Conservation (phyloP, 2,113 vertebrate species). For the Phrynosoma blainvillii region DNA sequence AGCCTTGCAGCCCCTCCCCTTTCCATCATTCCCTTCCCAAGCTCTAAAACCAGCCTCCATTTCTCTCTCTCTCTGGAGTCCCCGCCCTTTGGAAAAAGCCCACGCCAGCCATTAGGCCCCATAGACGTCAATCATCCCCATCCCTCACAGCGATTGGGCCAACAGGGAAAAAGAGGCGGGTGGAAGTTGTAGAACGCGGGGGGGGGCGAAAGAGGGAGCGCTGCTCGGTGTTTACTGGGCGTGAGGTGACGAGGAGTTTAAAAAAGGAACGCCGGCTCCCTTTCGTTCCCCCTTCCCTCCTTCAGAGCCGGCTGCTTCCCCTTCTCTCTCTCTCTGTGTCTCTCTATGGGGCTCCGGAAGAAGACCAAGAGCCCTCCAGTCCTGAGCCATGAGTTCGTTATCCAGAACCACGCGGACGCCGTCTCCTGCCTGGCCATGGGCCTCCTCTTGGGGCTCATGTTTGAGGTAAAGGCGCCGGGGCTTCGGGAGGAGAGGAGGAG, state of each 20-base stretch:
- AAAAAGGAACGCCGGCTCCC: rapidly evolving
- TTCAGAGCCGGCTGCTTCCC: background rate
- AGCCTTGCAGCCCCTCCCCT: rapidly evolving
- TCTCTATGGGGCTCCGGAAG: conserved; percentile 79
- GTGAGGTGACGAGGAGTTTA: background rate
- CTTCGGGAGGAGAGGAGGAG: background rate
- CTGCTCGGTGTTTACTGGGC: background rate
- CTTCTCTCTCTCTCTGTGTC: rapidly evolving
- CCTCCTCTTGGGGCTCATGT: conserved; percentile 75
- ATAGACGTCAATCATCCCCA: rapidly evolving
- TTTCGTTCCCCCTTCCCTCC: too few relatives aligned
- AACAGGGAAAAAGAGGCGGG: background rate
- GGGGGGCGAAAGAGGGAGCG: rapidly evolving
- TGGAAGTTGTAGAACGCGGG: background rate
- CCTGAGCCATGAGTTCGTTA: conserved; percentile 83
- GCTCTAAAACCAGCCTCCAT: rapidly evolving
- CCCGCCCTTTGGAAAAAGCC: background rate
- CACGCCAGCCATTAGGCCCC: background rate
- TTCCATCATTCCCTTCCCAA: rapidly evolving
- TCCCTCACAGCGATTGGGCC: background rate
- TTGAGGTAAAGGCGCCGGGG: conserved; percentile 77
- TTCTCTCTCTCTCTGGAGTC: background rate
- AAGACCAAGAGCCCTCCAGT: conserved; percentile 79
- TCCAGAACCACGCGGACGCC: conserved; percentile 81
- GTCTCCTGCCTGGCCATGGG: conserved; percentile 75